These are phyloP conservation scores for Tetragonula carbonaria DNA, from an alignment of 2,888 invertebrate species.

Conservation along the genomic window DNA sequence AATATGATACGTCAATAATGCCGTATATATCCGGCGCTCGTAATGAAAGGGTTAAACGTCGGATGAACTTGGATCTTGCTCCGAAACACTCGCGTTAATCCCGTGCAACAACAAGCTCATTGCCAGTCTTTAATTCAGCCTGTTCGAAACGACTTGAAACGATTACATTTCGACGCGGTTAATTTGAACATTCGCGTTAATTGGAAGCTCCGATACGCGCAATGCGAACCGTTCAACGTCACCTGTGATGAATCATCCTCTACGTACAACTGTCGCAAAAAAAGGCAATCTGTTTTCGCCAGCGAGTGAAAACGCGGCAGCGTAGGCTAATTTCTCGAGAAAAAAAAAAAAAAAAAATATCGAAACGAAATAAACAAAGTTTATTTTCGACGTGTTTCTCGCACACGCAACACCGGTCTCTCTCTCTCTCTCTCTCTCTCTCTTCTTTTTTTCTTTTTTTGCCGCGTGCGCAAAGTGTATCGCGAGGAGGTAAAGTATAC, in stretches of 20 bases:
- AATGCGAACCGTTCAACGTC: conserved; percentile 8
- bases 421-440: too few relatives aligned
- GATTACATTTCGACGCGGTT: neutral
- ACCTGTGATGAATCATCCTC: neutral
- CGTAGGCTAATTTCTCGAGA: neutral
- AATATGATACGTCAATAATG: too few relatives aligned
- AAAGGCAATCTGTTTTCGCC: neutral
- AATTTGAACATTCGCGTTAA: neutral
- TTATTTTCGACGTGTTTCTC: neutral
- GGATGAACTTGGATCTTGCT: neutral
- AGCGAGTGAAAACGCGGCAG: neutral
- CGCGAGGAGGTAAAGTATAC: conserved; percentile 12
- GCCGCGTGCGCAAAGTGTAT: neutral
- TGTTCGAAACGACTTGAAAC: neutral
- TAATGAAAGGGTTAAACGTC: too few relatives aligned
- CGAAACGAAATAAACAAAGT: neutral
- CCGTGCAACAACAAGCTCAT: neutral
- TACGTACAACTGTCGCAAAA: neutral
- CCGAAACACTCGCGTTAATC: neutral
- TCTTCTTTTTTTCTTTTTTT: too few relatives aligned
- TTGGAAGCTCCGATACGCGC: conserved; percentile 3
- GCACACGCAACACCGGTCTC: conserved; percentile 22
- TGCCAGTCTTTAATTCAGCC: neutral
- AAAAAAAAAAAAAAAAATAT: neutral
- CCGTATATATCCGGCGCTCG: too few relatives aligned